These are phyloP conservation scores for Magallana gigas DNA, from an alignment of 1,140 invertebrate genomes.

Conservation along the genomic window DNA sequence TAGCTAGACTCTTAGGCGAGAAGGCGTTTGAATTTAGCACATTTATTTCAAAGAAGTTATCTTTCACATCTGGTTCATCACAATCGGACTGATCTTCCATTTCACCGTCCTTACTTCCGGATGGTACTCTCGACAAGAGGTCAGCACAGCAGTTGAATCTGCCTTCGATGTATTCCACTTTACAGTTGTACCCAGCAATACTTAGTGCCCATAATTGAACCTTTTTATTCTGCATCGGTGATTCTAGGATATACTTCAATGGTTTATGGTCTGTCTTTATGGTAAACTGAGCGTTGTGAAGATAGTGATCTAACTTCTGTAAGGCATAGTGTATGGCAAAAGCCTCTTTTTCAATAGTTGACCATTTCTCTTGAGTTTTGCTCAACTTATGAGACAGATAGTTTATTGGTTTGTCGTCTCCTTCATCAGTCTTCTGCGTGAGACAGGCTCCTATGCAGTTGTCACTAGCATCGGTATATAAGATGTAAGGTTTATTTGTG, in stretches of 20 bases:
- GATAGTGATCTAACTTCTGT: constrained; percentile 64
- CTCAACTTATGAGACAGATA: no score
- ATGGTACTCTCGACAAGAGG: constrained; percentile 53
- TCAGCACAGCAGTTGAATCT: constrained; percentile 58
- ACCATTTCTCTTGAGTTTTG: no score
- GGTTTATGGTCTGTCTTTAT: constrained; percentile 68
- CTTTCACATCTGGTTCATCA: no score
- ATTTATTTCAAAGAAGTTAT: no score
- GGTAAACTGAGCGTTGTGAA: constrained; percentile 60
- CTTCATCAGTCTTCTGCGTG: no score
- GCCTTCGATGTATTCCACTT: constrained; percentile 57
- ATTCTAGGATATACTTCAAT: constrained; percentile 58
- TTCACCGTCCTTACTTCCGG: not conserved
- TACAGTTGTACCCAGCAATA: constrained; percentile 57
- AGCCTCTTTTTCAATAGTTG: constrained; percentile 63
- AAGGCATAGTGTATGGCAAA: constrained; percentile 42
- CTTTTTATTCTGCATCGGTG: constrained; percentile 62
- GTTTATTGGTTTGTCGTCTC: no score
- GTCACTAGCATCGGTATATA: constrained; percentile 56
- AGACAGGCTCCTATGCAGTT: no score
- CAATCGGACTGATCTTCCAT: not conserved
- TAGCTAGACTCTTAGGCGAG: no score
- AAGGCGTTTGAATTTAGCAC: no score
- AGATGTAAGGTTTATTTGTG: constrained; percentile 41
- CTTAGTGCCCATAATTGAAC: constrained; percentile 59